Evolutionary conservation across 2,797 vertebrate species (phyloP).

Genomic region (Oreortyx pictus): DNA sequence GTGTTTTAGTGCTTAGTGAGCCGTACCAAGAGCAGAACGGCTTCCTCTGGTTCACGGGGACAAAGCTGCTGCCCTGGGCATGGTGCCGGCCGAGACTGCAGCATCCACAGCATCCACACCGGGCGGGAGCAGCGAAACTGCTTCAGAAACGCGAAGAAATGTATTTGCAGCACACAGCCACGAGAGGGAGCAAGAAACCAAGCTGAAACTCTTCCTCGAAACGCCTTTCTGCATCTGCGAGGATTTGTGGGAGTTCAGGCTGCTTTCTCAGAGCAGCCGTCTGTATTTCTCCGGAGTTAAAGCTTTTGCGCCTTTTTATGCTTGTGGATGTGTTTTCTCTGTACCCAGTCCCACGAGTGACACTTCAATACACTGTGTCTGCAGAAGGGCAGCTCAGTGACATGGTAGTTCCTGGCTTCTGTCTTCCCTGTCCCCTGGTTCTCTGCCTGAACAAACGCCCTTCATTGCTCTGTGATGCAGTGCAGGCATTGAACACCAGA

Average conservation of each 20-base stretch:
- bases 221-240: rapidly evolving
- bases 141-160: neutral
- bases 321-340: neutral
- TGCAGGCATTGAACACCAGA: neutral
- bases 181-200: slow-evolving; percentile 19
- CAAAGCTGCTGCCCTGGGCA: neutral
- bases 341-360: neutral
- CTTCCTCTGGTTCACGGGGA: neutral
- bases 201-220: neutral
- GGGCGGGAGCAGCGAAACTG: rapidly evolving
- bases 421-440: neutral
- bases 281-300: neutral
- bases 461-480: neutral
- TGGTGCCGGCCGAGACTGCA: neutral
- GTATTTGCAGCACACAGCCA: neutral
- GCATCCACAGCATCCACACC: neutral
- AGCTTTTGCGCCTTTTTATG: neutral
- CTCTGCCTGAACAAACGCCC: neutral
- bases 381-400: neutral
- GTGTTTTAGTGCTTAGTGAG: neutral
- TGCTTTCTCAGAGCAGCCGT: neutral
- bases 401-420: rapidly evolving
- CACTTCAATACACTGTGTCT: neutral
- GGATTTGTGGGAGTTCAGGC: neutral
- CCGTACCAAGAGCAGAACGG: neutral